Evolutionary conservation across 2,797 vertebrate genomes (phyloP).

Genomic region (Lates japonicus): DNA sequence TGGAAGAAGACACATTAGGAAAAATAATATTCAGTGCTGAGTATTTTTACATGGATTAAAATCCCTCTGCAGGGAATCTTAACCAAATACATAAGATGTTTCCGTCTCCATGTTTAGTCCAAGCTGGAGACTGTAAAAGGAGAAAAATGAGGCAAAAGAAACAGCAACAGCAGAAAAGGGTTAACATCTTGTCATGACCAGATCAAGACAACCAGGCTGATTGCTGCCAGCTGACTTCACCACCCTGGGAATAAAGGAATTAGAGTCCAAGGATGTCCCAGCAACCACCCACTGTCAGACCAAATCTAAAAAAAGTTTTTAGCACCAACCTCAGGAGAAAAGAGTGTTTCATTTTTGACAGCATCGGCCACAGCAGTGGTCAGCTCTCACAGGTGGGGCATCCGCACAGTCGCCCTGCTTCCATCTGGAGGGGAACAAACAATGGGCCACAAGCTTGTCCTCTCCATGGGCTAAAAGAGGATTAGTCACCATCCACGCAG

Average conservation of each 20-base stretch:
- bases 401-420: slow-evolving; percentile 15
- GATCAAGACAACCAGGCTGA: slow-evolving; percentile 15
- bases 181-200: background rate
- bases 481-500: slow-evolving; percentile 50
- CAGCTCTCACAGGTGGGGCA: slow-evolving; percentile 26
- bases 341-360: slow-evolving; percentile 17
- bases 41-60: background rate
- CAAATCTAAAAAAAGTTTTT: background rate
- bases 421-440: slow-evolving; percentile 47
- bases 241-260: slow-evolving; percentile 12
- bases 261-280: slow-evolving; percentile 4
- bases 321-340: slow-evolving; percentile 1
- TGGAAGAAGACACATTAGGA: slow-evolving; percentile 1
- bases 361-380: slow-evolving; percentile 20
- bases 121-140: background rate
- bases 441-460: slow-evolving; percentile 52
- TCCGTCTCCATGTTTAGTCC: background rate
- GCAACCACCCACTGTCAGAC: slow-evolving; percentile 10
- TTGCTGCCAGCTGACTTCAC: slow-evolving; percentile 30
- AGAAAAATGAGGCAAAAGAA: background rate
- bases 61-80: background rate
- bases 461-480: slow-evolving; percentile 40
- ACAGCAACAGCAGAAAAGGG: background rate
- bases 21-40: slow-evolving; percentile 18
- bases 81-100: background rate